These are phyloP conservation scores for human DNA, from an alignment of 2,113 vertebrate genomes.

Conservation along the genomic window DNA sequence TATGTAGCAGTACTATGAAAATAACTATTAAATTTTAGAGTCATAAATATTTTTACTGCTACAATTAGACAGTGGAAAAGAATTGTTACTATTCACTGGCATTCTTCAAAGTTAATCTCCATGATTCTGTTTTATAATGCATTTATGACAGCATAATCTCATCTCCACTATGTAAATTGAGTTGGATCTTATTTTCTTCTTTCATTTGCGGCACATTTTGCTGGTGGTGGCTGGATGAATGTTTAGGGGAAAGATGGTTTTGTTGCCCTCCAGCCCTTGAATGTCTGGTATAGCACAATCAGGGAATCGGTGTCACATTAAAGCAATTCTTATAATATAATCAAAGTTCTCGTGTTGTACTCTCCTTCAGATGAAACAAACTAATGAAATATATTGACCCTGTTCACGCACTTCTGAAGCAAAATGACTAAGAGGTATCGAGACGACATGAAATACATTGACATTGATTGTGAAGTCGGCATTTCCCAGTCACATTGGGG, in stretches of 20 bases:
- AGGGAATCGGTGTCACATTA: constrained; percentile 83
- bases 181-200: constrained; percentile 38
- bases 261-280: constrained; percentile 78
- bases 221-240: constrained; percentile 19
- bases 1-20: background rate
- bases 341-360: constrained; percentile 83
- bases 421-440: constrained; percentile 81
- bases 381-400: constrained; percentile 88
- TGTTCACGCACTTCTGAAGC: constrained; percentile 81
- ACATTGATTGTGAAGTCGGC: constrained; percentile 85
- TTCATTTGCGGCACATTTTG: constrained; percentile 43
- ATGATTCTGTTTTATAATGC: background rate
- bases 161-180: constrained; percentile 48
- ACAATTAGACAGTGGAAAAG: background rate
- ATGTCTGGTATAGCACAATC: constrained; percentile 77
- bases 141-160: constrained; percentile 32
- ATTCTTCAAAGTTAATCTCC: constrained; percentile 62
- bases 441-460: constrained; percentile 82
- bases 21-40: background rate
- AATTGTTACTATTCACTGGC: background rate
- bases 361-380: constrained; percentile 86
- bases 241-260: constrained; percentile 79
- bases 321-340: constrained; percentile 83
- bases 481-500: constrained; percentile 82
- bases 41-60: background rate